Percentiles rank a stretch among this genome's conserved stretches.
These are phyloP conservation scores for Bubo blakistoni DNA, from an alignment of 2,113 vertebrate species.

Conservation along the genomic window DNA sequence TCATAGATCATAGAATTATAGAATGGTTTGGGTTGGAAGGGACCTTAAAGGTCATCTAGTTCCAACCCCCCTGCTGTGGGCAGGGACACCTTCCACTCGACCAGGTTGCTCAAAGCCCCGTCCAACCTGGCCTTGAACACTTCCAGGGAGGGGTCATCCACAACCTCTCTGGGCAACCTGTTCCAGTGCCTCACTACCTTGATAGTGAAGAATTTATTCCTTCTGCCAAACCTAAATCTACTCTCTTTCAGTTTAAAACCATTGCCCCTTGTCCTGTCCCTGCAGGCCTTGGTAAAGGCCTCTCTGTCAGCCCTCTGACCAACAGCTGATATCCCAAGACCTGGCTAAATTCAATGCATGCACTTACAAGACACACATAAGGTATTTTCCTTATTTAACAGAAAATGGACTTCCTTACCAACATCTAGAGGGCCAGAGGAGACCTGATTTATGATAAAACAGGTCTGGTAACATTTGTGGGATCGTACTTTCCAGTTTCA, in stretches of 20 bases:
- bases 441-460: neutral
- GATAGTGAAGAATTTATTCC: neutral
- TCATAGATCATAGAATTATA: neutral
- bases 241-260: neutral
- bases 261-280: rapidly evolving
- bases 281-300: neutral
- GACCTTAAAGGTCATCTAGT: neutral
- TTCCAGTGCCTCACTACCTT: rapidly evolving
- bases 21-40: neutral
- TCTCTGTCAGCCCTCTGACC: neutral
- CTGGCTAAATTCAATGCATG: neutral
- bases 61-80: rapidly evolving
- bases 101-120: neutral
- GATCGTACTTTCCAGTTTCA: neutral
- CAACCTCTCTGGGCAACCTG: neutral
- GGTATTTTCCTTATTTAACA: neutral
- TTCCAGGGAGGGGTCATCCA: neutral
- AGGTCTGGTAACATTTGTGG: neutral
- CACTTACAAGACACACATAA: neutral
- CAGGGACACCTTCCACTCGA: neutral
- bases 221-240: neutral
- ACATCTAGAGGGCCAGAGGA: neutral
- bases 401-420: neutral
- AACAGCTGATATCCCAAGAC: neutral
- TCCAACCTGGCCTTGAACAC: neutral